Conservation (phyloP, 2,797 vertebrate genomes). For the Sebastes diaconus region DNA sequence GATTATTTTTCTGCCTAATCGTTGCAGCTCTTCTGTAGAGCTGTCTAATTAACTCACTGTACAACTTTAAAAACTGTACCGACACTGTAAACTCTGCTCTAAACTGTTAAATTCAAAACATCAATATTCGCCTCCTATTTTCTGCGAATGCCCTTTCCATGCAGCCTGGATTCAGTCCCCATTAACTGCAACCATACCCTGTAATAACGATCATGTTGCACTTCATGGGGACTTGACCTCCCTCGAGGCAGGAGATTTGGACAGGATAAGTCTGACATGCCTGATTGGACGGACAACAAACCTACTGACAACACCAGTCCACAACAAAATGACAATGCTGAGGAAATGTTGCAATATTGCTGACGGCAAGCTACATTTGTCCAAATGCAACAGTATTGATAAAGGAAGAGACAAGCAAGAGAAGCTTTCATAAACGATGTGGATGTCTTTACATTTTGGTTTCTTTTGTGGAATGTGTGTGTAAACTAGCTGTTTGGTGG, state of each 20-base stretch:
- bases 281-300: conserved; percentile 29
- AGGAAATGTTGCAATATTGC: not conserved
- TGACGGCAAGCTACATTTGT: not conserved
- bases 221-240: conserved; percentile 12
- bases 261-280: conserved; percentile 24
- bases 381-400: not conserved
- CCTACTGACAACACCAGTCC: not conserved
- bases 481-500: conserved; percentile 33
- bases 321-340: not conserved
- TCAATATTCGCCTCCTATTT: conserved; percentile 21
- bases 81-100: conserved; percentile 70
- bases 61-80: conserved; percentile 36
- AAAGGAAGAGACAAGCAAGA: not conserved
- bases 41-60: conserved; percentile 78
- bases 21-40: not conserved
- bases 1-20: no score
- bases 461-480: not conserved
- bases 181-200: not conserved
- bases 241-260: conserved; percentile 42
- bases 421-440: not conserved
- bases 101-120: conserved; percentile 22
- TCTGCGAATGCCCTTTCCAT: conserved; percentile 7
- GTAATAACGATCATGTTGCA: conserved; percentile 15
- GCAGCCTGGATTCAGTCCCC: not conserved
- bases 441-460: not conserved